Evolutionary conservation across 2,888 invertebrate genomes (phyloP).

Genomic region (Belgica antarctica): DNA sequence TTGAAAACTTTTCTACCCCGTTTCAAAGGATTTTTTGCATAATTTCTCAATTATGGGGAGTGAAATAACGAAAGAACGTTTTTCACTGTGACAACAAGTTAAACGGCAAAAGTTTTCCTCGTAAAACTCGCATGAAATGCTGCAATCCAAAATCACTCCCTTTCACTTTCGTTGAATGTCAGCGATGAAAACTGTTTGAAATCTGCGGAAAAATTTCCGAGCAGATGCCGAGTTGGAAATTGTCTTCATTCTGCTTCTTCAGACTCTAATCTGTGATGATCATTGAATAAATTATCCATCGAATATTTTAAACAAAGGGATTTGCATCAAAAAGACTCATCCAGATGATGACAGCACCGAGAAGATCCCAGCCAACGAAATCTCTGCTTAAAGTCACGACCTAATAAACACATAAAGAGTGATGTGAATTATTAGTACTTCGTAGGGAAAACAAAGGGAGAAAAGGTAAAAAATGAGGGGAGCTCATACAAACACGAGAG

Average conservation of each 20-base stretch:
- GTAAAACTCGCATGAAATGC: not conserved
- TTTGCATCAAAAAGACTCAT: constrained; percentile 3
- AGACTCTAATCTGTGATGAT: too few relatives aligned
- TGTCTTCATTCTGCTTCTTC: not conserved
- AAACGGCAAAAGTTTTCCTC: not conserved
- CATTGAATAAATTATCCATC: constrained; percentile 40
- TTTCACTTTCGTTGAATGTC: not conserved
- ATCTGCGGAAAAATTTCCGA: too few relatives aligned
- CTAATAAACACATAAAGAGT: constrained; percentile 32
- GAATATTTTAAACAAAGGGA: constrained; percentile 21
- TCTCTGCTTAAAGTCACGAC: constrained; percentile 36
- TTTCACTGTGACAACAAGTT: not conserved
- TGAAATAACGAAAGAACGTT: not conserved
- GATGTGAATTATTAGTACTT: constrained; percentile 41
- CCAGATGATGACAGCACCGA: not conserved
- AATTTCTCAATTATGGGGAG: constrained; percentile 34
- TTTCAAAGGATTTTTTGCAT: constrained; percentile 31
- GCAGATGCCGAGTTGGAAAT: not conserved
- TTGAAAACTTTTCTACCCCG: not conserved
- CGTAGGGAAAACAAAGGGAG: not conserved
- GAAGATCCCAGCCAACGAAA: not conserved
- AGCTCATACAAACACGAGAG: not conserved
- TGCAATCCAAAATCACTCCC: not conserved
- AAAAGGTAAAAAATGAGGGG: not conserved
- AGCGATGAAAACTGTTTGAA: not conserved